Evolutionary conservation across 1,140 invertebrate genomes (phyloP), one percentile per base, ranked within the genome.

Genomic region (Macrocentrus cingulum): DNA sequence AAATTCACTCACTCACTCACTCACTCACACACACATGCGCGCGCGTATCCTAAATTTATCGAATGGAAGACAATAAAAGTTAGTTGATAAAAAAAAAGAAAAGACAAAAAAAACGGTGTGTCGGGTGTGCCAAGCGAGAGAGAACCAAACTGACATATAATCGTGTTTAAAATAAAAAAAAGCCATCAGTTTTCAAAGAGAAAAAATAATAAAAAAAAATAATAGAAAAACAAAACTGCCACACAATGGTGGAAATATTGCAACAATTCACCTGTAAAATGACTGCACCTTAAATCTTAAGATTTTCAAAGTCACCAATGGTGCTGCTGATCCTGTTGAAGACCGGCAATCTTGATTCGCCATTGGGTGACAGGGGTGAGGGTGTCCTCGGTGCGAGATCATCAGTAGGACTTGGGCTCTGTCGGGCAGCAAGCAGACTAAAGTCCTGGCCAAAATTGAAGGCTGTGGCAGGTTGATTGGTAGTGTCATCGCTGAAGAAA

Each of bases 281-380:
- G 22, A 56, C 37, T 59, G 16, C 46, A 53, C 36, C 25, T 66
- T 77, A 81, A 67, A 86, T 82, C 68, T 84, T 81, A 64, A 87
- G 79, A 62, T 84, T 80, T 34, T 84, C 82, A 67, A 86, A 84
- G 5, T 83, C 82, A 49, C 80, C 78, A 59, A 84, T 74, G 53
- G 83, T 81, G 52, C 80, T 84, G 69, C 86, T 86, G 62, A 89
- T 82, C 53, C 85, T 84, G 76, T 89, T 89, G 75, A 89, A 89
- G 0, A 89, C 86, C 1, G 88, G 87, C 67, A 89, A 75, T 49
- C 87, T 72, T 0, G 74, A 72, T 13, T 78, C 76, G 2, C 66
- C 68, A 44, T 72, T 74, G 1, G 77, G 78, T 1, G 77, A 77
- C n/a, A 75, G 39, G 0, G 79, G 77, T 0, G 77, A 76, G 62